Evolutionary conservation across 2,888 invertebrate species (phyloP), one percentile per base, ranked within the genome.

Genomic region (Thalpophila matura): DNA sequence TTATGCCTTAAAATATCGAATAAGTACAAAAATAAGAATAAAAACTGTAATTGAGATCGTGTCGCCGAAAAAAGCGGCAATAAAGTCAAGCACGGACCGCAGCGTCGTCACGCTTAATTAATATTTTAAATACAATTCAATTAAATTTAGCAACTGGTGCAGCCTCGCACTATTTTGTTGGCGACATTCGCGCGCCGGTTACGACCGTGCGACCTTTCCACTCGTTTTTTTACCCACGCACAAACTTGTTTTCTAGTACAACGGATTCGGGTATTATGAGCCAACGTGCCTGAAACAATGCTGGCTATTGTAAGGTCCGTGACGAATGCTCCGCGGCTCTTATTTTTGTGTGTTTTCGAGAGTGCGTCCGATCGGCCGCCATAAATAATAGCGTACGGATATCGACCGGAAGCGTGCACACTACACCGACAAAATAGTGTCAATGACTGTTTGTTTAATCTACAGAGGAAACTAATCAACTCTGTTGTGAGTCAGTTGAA

Each of bases 281-380:
- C 83, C 87, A 86, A 81, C 84, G 82, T 86, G 88, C 80, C 85
- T 87, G 86, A 91, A 93, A 93, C 94, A 94, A 94, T 93, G 84
- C 87, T 78, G 61, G 77, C 84, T 82, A 91, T 91, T 93, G 92
- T 91, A 85, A 84, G 80, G 78, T 65, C 85, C 90, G 86, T 93
- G 91, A 93, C 93, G 91, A 92, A 93, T 92, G 90, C 87, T 77
- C 77, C 80, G 77, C 86, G 84, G 79, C 87, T 89, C 85, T 88
- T 86, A 91, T 91, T 92, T 93, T 92, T 93, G 92, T 93, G 89
- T 91, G 89, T 92, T 92, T 93, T 91, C 82, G 92, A 90, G 90
- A 90, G 89, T 89, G 88, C 88, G 87, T 87, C 89, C 88, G 87
- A 90, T 89, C 80, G 85, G 78, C 55, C 82, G 83, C 86, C 87